A percentile compares a stretch with the other conserved stretches of the same genome.
Conservation (phyloP, 2,888 invertebrate species). For the Esperia sulphurella region DNA sequence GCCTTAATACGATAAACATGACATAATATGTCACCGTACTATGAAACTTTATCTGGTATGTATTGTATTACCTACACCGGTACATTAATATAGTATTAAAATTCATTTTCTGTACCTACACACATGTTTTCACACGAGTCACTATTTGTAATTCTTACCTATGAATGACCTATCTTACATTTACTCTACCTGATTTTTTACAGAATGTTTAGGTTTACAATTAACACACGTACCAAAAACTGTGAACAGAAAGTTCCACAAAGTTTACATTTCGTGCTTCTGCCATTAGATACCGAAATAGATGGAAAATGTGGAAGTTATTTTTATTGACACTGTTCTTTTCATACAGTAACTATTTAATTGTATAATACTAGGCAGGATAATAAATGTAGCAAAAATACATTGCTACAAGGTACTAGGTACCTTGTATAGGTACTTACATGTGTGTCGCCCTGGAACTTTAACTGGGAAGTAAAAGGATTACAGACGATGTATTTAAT, state of each 20-base stretch:
- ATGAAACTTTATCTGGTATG: no score
- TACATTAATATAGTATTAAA: no score
- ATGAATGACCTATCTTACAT: no score
- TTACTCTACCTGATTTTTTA: no score
- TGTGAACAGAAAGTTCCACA: no score
- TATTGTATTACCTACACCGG: no score
- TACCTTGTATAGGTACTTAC: neutral
- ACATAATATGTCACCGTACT: no score
- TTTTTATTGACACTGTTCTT: conserved; percentile 1
- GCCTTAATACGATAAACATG: neutral
- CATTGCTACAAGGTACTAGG: neutral
- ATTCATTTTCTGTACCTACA: no score
- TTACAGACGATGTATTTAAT: neutral
- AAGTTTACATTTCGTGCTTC: neutral
- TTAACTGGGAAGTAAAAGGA: neutral
- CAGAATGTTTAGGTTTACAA: no score
- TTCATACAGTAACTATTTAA: neutral
- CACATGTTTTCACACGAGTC: no score
- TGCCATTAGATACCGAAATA: conserved; percentile 1
- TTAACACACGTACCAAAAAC: no score
- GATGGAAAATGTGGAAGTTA: conserved; percentile 6
- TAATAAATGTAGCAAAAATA: neutral
- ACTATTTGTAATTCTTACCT: no score
- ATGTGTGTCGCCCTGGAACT: neutral
- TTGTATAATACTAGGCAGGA: neutral